Evolutionary conservation across 2,888 invertebrate genomes (phyloP).

Genomic region (Automeris io): DNA sequence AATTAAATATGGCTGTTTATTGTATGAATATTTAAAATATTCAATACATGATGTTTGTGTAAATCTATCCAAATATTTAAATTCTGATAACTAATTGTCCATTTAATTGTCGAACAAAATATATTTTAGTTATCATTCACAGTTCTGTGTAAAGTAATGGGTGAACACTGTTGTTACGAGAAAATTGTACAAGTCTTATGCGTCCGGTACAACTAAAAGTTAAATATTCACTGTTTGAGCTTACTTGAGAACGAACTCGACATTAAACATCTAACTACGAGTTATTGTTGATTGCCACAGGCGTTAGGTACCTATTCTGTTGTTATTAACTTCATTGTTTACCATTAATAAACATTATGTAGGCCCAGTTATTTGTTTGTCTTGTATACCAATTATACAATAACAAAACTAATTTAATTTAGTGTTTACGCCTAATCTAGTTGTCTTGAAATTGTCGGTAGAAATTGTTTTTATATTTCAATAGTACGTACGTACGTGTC

Average conservation of each 20-base stretch:
- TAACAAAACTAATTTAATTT: slow-evolving; percentile 24
- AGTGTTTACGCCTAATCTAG: slow-evolving; percentile 18
- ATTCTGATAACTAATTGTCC: no score
- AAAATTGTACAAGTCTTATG: no score
- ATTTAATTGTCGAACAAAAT: no score
- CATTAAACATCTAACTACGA: slow-evolving; percentile 41
- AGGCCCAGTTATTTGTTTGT: slow-evolving; percentile 35
- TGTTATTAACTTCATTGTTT: slow-evolving; percentile 48
- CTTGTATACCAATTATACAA: slow-evolving; percentile 32
- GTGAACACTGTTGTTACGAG: no score
- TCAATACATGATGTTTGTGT: no score
- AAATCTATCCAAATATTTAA: no score
- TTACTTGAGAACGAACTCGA: slow-evolving; percentile 25
- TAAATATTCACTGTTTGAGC: slow-evolving; percentile 1
- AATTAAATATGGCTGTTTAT: no score
- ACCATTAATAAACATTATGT: slow-evolving; percentile 44
- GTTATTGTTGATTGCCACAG: slow-evolving; percentile 40
- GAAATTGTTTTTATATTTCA: not conserved
- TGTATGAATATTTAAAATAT: no score
- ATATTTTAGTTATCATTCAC: no score
- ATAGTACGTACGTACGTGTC: no score
- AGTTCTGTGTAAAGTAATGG: no score
- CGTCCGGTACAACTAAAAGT: no score
- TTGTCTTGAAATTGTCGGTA: slow-evolving; percentile 1
- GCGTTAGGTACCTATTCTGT: slow-evolving; percentile 43